phyloP scores from a whole-genome alignment of 2,113 vertebrate species.

The Ovis aries region ARS-UI_Ramb_v3.0 NC_056056.1:214585001-214585500 shows the following conservation, averaged over 20 bases:
- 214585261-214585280: neutral
- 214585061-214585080: neutral
- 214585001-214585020: neutral
- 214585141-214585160: neutral
- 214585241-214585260: neutral
- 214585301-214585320: neutral
- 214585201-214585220: neutral
- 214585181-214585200: neutral
- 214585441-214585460: conserved; percentile 92
- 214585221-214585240: fast-evolving
- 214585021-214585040: neutral
- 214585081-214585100: neutral
- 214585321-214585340: conserved; percentile 82
- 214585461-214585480: neutral
- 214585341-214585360: conserved; percentile 96
- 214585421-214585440: conserved; percentile 99
- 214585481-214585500: neutral
- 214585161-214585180: neutral
- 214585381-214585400: conserved; percentile 99
- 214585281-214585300: neutral
- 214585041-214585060: neutral
- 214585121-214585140: neutral
- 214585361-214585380: conserved; percentile 98
- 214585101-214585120: neutral
- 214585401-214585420: conserved; percentile 99